A percentile compares a stretch with the other conserved stretches of the same genome.
phyloP scores from a whole-genome alignment of 2,113 vertebrate species.

The Dinomys branickii region DNA sequence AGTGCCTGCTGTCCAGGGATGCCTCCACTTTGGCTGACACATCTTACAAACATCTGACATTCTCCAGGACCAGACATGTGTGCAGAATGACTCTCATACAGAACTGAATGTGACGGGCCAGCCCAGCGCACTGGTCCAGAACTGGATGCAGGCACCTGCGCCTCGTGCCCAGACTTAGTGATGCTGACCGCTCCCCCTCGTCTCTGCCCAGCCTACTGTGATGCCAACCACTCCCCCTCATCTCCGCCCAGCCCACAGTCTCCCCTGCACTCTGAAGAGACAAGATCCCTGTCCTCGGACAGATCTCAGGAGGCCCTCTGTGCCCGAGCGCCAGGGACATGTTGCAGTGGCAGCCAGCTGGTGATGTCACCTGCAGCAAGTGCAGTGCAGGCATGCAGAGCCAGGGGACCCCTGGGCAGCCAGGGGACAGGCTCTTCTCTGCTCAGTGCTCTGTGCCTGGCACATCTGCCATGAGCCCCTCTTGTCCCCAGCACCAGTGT shows the following conservation, averaged over 20 bases:
- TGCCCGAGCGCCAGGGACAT: neutral
- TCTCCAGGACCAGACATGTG: neutral
- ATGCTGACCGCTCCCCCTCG: no score
- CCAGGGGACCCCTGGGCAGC: neutral
- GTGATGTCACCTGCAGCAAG: neutral
- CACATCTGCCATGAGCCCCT: no score
- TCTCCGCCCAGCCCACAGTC: neutral
- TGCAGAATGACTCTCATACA: neutral
- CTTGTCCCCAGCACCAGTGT: neutral
- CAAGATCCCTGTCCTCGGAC: neutral
- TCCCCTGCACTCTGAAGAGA: neutral
- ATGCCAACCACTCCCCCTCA: no score
- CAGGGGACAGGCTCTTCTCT: neutral
- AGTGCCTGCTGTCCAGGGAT: neutral
- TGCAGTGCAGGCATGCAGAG: neutral
- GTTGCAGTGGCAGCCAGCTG: neutral
- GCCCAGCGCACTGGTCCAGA: neutral
- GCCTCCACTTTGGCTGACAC: neutral
- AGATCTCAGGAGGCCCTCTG: neutral
- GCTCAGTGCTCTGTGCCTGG: neutral
- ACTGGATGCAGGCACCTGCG: fast-evolving
- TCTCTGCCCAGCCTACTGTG: neutral
- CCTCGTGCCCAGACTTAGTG: neutral
- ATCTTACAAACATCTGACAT: no score
- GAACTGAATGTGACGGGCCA: neutral